These are phyloP conservation scores for Archips crataeganus DNA, from an alignment of 2,888 invertebrate genomes.

Conservation along the genomic window DNA sequence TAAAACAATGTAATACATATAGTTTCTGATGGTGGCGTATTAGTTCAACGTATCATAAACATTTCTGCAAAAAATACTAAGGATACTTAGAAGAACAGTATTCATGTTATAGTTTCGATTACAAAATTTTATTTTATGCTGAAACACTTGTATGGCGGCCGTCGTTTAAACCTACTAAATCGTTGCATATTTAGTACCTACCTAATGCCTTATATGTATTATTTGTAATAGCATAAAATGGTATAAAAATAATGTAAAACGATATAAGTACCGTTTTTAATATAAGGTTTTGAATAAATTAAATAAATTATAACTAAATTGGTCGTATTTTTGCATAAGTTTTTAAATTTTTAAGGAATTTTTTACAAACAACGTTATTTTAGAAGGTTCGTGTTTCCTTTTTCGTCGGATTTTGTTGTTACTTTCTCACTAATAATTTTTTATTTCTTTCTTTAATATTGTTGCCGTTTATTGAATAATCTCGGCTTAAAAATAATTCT, in stretches of 20 bases:
- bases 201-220: constrained; percentile 35
- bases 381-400: not conserved
- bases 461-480: no score
- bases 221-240: constrained; percentile 31
- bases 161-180: not conserved
- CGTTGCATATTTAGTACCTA: constrained; percentile 10
- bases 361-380: not conserved
- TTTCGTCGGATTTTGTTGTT: not conserved
- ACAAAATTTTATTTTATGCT: not conserved
- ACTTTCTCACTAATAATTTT: no score
- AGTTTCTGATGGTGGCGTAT: no score
- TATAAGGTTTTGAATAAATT: constrained; percentile 8
- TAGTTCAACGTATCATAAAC: no score
- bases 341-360: not conserved
- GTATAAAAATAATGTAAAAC: constrained; percentile 26
- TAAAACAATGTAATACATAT: no score
- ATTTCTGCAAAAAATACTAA: no score
- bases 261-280: constrained; percentile 22
- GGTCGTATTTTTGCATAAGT: constrained; percentile 1
- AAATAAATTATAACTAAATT: constrained; percentile 28
- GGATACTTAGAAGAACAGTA: no score
- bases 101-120: no score
- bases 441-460: no score
- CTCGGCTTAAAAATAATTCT: no score
- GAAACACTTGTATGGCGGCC: constrained; percentile 19